Percentiles rank a stretch among this genome's conserved stretches.
Evolutionary conservation across 2,797 vertebrate species (phyloP).

Genomic region (Coilia nasus): DNA sequence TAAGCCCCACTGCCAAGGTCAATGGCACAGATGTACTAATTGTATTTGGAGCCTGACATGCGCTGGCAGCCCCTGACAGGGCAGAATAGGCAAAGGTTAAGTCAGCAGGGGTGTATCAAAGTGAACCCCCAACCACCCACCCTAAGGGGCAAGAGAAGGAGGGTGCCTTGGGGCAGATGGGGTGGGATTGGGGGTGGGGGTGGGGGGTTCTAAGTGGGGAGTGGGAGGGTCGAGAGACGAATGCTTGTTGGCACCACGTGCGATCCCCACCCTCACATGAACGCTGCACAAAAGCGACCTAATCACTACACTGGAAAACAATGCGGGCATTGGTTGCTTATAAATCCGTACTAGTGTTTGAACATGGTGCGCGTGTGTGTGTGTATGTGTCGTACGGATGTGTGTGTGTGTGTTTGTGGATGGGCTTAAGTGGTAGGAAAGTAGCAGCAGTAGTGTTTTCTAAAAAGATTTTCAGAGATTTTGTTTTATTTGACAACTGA

Average conservation of each 20-base stretch:
- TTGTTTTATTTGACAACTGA: too few species aligned
- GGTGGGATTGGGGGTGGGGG: constrained; percentile 7
- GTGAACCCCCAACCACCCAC: constrained; percentile 76
- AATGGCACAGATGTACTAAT: constrained; percentile 89
- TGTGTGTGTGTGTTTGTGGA: neutral
- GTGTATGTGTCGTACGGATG: neutral
- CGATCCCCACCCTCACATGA: constrained; percentile 66
- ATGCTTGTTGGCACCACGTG: constrained; percentile 70
- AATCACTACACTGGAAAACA: constrained; percentile 53
- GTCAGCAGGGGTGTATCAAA: constrained; percentile 89
- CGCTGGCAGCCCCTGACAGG: constrained; percentile 86
- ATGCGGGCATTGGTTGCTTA: constrained; percentile 43
- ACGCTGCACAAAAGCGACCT: constrained; percentile 62
- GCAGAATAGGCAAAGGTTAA: constrained; percentile 93
- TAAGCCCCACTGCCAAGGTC: constrained; percentile 88
- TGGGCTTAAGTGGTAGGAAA: too few species aligned
- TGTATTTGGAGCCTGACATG: constrained; percentile 94
- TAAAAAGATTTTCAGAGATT: too few species aligned
- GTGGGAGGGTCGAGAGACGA: constrained; percentile 55
- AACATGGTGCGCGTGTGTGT: neutral
- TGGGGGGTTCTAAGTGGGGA: neutral
- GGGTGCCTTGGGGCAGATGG: constrained; percentile 28
- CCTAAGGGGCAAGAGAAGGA: constrained; percentile 56
- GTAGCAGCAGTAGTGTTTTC: neutral
- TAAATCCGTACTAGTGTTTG: constrained; percentile 17